Evolutionary conservation across 2,888 invertebrate genomes (phyloP), one percentile per base, ranked within the genome.

Genomic region (Habrosyne pyritoides): DNA sequence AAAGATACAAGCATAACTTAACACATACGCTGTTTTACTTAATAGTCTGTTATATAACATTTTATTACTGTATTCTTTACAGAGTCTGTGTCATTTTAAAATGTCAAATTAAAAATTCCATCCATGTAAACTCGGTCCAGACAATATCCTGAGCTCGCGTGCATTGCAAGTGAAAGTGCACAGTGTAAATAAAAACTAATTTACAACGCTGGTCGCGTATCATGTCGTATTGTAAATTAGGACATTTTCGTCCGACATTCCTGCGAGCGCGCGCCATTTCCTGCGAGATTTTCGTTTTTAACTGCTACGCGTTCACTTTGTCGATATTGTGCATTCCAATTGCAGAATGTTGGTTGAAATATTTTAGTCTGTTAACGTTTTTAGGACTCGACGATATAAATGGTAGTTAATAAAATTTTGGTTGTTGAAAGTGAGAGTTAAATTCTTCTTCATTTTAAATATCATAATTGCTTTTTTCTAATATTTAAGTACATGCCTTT

Each of bases 91-190:
- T 14, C 1, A 1, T 8, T 36, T 33, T 42, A 42, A 42, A 14
- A 42, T 18, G 42, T 18, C 2, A 0, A 28, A 28, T 28, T 30
- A 28, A 7, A 26, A 50, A 71, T 53, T 47, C 62, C 58, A 64
- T 71, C 72, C 75, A 74, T 73, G 77, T 77, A 54, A 46, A 53
- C 59, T 33, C 60, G 22, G 54, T 53, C 51, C 53, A 56, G 60
- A 62, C 60, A 65, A 69, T 64, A 61, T 58, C 22, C 67, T 61
- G 69, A 73, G 71, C 71, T 71, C 66, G 65, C 63, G 60, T 66
- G 61, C 64, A 56, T 57, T 63, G 65, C 59, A 57, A 78, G 80
- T 78, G 80, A 80, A 80, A 80, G 79, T 79, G 56, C 62, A 62
- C 61, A 59, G 60, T 61, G 67, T 72, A 71, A 68, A 78, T 72